These are phyloP conservation scores for Carposina sasakii DNA, from an alignment of 1,140 invertebrate genomes.

Conservation along the genomic window DNA sequence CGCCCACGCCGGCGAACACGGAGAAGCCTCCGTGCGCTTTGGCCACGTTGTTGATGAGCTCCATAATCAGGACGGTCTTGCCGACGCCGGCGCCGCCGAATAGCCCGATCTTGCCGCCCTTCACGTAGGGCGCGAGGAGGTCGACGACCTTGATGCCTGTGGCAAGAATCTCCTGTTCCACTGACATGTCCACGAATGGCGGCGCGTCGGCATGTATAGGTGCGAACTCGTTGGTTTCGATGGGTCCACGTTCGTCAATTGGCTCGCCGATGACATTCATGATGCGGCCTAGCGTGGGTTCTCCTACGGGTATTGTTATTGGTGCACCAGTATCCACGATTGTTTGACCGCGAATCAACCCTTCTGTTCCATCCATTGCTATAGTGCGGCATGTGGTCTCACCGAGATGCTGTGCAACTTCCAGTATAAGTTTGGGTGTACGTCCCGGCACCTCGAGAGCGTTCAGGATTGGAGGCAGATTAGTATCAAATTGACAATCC, in stretches of 20 bases:
- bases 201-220: constrained; percentile 93
- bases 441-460: constrained; percentile 82
- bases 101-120: constrained; percentile 99
- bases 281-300: constrained; percentile 95
- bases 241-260: constrained; percentile 93
- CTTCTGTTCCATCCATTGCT: constrained; percentile 99
- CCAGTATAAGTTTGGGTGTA: constrained; percentile 77
- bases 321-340: constrained; percentile 95
- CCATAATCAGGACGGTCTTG: constrained; percentile 99
- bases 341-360: constrained; percentile 92
- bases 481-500: constrained; percentile 87
- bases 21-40: constrained; percentile 99
- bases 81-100: constrained; percentile 99
- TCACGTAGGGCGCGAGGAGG: constrained; percentile 94
- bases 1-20: constrained; percentile 98
- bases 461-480: constrained; percentile 87
- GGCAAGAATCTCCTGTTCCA: constrained; percentile 97
- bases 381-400: constrained; percentile 97
- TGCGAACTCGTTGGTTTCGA: constrained; percentile 89
- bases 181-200: constrained; percentile 98
- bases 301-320: constrained; percentile 97
- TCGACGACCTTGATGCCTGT: constrained; percentile 99
- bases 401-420: constrained; percentile 86
- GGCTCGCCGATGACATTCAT: constrained; percentile 95
- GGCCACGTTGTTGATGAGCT: constrained; percentile 99